Percentiles rank a stretch among this genome's conserved stretches.
These are phyloP conservation scores for Lagocephalus sceleratus DNA, from an alignment of 2,797 vertebrate species.

Conservation along the genomic window DNA sequence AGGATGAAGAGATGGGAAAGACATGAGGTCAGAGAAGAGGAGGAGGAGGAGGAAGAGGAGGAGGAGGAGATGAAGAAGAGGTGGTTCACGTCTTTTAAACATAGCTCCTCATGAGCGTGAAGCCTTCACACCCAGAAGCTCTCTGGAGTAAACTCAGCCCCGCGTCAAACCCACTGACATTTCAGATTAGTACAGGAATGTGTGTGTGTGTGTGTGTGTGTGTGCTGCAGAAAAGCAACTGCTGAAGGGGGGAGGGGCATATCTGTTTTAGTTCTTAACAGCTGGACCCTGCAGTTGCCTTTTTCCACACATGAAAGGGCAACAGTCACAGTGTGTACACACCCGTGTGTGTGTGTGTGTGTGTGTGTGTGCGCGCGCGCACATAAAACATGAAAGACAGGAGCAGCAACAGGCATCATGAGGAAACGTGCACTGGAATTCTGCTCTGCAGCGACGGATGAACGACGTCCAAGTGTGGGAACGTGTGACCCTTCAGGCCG, in stretches of 20 bases:
- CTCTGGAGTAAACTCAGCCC: constrained; percentile 18
- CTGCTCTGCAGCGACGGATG: constrained; percentile 48
- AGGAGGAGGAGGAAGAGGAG: not conserved
- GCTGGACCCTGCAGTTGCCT: constrained; percentile 74
- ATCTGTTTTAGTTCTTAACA: constrained; percentile 64
- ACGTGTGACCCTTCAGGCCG: constrained; percentile 1
- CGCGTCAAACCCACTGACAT: constrained; percentile 26
- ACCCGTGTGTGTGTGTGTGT: constrained; percentile 20
- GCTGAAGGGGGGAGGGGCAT: constrained; percentile 40
- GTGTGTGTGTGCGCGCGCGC: constrained; percentile 28
- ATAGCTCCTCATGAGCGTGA: constrained; percentile 18
- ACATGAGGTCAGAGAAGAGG: not conserved
- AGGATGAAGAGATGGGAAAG: too few species aligned
- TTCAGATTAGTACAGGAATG: constrained; percentile 29
- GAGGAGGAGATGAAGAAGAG: not conserved
- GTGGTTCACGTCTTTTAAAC: constrained; percentile 3
- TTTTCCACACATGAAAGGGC: constrained; percentile 69
- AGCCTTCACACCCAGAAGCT: constrained; percentile 17
- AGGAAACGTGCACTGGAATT: constrained; percentile 58
- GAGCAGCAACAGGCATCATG: constrained; percentile 64
- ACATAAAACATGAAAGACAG: constrained; percentile 64
- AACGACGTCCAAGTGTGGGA: constrained; percentile 32
- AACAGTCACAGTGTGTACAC: constrained; percentile 44
- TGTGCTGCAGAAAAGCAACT: constrained; percentile 51
- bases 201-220: constrained; percentile 28